Percentiles rank a stretch among this genome's conserved stretches.
Evolutionary conservation across 2,113 vertebrate genomes (phyloP).

Genomic region (Cairina moschata): DNA sequence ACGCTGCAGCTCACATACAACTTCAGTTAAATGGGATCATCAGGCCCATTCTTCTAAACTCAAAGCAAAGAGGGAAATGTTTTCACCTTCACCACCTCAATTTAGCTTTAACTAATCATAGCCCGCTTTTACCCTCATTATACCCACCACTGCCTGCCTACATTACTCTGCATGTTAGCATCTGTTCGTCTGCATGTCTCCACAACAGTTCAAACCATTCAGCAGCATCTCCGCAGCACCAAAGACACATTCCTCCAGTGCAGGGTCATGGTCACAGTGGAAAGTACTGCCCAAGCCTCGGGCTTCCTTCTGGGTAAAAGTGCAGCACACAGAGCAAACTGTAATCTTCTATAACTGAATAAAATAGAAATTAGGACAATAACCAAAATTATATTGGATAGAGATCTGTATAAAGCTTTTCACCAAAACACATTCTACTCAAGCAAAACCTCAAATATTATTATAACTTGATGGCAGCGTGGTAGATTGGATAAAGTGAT

Average conservation of each 20-base stretch:
- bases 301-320: neutral
- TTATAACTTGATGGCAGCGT: rapidly evolving
- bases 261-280: neutral
- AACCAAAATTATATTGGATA: neutral
- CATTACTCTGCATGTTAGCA: neutral
- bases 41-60: neutral
- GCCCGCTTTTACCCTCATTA: neutral
- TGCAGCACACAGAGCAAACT: neutral
- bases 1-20: neutral
- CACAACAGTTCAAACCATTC: neutral
- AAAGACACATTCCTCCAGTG: neutral
- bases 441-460: neutral
- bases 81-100: neutral
- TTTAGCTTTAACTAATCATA: neutral
- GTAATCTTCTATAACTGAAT: neutral
- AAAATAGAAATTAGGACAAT: neutral
- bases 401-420: neutral
- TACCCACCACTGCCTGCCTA: neutral
- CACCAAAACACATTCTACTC: neutral
- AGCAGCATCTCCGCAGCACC: neutral
- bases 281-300: neutral
- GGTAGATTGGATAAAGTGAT: neutral
- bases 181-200: neutral
- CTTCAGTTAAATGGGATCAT: neutral
- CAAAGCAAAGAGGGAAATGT: neutral